A percentile compares a stretch with the other conserved stretches of the same genome.
phyloP scores from a whole-genome alignment of 2,797 vertebrate genomes.

The Arctocebus calabarensis region DNA sequence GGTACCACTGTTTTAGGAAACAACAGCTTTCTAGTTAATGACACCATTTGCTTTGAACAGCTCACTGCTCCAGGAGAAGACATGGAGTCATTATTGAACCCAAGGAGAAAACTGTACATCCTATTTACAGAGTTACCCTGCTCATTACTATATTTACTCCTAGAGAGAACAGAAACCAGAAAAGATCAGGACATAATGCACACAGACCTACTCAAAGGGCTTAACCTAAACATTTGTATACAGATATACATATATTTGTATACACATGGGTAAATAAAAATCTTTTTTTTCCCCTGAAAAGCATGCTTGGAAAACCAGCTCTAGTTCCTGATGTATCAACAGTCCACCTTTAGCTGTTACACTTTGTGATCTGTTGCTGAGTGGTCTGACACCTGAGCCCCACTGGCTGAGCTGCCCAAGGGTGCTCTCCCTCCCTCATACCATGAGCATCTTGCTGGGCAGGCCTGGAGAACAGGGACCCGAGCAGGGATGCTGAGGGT shows the following conservation, averaged over 20 bases:
- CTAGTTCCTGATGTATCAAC: rapidly evolving
- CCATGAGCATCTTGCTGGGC: neutral
- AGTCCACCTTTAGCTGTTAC: neutral
- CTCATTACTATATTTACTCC: neutral
- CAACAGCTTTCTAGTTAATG: neutral
- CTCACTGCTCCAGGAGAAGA: neutral
- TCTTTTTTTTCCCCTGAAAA: neutral
- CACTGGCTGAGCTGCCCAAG: neutral
- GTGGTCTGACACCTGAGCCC: neutral
- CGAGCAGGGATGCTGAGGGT: neutral
- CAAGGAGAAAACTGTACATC: neutral
- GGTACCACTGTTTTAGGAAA: neutral
- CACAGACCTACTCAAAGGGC: neutral
- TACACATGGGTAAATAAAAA: neutral
- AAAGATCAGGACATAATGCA: neutral
- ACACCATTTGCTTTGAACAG: neutral
- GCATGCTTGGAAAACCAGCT: neutral
- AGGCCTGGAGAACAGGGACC: neutral
- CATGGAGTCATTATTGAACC: neutral
- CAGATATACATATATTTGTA: too few relatives aligned
- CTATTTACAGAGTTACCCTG: neutral
- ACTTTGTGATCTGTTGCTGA: neutral
- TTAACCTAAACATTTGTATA: neutral
- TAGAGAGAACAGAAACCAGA: neutral
- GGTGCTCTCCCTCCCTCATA: neutral